Base-by-base conservation (phyloP, 2,888 invertebrate genomes). In the Ectemnius cavifrons region DNA sequence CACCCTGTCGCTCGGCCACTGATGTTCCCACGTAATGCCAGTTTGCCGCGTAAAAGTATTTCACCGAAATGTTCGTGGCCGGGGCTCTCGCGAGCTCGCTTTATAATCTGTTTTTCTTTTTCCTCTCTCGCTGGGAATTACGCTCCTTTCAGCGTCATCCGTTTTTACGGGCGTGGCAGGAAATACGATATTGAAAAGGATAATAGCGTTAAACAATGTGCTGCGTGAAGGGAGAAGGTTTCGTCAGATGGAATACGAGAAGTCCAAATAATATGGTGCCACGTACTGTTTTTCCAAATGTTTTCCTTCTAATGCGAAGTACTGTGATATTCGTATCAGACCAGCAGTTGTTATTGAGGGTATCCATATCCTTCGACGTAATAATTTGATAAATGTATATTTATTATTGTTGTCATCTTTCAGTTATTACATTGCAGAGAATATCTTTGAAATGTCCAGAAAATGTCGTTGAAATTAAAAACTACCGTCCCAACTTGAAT, bases 161-260 rank as follows among this genome's bases (percentile, higher is more conserved):
- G 63, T 27, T 76, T 75, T 72, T 65, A 59, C 58, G 67, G 47
- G 28, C 52, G 63, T 37, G 65, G 49, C 73, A 23, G 72, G 66
- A 77, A 77, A 77, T 72, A 63, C 73, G 77, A 77, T 66, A 67
- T 69, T 72, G 77, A 57, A 59, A 63, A 72, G 72, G 72, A 77
- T 68, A 73, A 72, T 77, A 72, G 77, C 66, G 69, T 73, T 77
- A 77, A 77, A 77, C 77, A 77, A 77, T 77, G 66, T 65, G 64
- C 58, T n/a, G 58, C 47, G 49, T 63, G 59, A 64, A 73, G 68
- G 63, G 23, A 23, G 23, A 75, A 62, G 63, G 8, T 11, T 37
- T 11, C 37, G 37, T 56, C 20, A 4, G 58, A 52, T 52, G 58
- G 28, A 58, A 46, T 20, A 70, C 63, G 74, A 76, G 74, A 70